phyloP scores from a whole-genome alignment of 2,797 vertebrate species.

The Sebastes steindachneri region DNA sequence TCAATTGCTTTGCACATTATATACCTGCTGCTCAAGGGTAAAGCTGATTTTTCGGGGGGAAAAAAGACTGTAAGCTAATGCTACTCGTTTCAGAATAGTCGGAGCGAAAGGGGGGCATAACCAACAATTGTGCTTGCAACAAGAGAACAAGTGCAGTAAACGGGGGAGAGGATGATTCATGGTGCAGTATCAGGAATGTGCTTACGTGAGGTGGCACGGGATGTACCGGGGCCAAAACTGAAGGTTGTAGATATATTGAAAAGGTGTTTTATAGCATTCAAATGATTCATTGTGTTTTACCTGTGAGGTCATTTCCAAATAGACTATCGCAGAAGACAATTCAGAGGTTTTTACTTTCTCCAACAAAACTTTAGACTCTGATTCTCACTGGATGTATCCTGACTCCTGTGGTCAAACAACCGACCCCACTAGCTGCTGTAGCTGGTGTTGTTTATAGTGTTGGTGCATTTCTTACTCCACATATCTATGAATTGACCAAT shows the following conservation, averaged over 20 bases:
- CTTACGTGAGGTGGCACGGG: conserved; percentile 54
- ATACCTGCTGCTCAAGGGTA: conserved; percentile 14
- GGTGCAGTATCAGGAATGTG: conserved; percentile 46
- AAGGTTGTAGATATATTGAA: conserved; percentile 56
- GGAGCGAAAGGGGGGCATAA: background rate
- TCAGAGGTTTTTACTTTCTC: background rate
- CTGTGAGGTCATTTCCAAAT: conserved; percentile 20
- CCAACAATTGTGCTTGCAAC: conserved; percentile 4
- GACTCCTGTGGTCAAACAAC: conserved; percentile 8
- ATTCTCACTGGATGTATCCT: background rate
- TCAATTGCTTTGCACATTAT: conserved; percentile 9
- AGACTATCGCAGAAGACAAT: background rate
- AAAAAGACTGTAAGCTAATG: conserved; percentile 27
- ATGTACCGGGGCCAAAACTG: conserved; percentile 34
- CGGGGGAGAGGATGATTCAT: conserved; percentile 55
- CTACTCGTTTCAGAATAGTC: conserved; percentile 27
- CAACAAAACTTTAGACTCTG: background rate
- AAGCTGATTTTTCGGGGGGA: background rate
- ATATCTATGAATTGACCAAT: background rate
- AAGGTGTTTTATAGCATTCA: conserved; percentile 36
- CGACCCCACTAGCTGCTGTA: background rate
- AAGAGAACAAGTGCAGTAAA: conserved; percentile 27
- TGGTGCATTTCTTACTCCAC: background rate
- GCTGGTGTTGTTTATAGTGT: background rate
- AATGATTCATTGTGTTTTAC: conserved; percentile 43